Percentiles rank a stretch among this genome's conserved stretches.
Evolutionary conservation across 2,113 vertebrate species (phyloP).

Genomic region (Bubo blakistoni): DNA sequence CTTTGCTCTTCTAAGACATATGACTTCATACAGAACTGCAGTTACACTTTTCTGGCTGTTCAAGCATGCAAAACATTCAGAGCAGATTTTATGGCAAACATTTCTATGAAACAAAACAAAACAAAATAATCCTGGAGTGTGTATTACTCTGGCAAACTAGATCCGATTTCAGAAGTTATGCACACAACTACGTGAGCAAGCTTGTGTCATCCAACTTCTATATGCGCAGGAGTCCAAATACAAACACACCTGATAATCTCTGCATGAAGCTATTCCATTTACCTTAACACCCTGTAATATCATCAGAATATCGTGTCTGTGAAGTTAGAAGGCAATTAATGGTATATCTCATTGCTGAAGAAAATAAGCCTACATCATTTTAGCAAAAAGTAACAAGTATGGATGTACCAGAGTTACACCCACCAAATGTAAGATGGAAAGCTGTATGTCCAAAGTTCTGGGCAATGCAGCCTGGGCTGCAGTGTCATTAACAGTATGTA

Average conservation of each 20-base stretch:
- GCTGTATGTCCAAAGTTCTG: not conserved
- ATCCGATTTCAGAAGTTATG: not conserved
- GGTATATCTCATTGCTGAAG: not conserved
- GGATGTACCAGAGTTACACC: not conserved
- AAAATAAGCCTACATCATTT: not conserved
- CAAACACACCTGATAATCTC: not conserved
- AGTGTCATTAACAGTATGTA: not conserved
- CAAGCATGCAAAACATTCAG: not conserved
- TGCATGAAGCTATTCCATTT: not conserved
- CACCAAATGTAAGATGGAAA: not conserved
- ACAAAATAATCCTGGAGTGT: not conserved
- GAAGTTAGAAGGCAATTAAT: not conserved
- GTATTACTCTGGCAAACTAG: not conserved
- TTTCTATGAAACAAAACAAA: not conserved
- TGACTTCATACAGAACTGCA: not conserved
- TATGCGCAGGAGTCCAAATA: not conserved
- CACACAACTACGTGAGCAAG: fast-evolving
- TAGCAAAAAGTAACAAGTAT: not conserved
- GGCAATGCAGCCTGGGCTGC: not conserved
- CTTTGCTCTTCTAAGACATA: not conserved
- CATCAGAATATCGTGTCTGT: not conserved
- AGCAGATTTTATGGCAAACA: not conserved
- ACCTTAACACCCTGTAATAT: not conserved
- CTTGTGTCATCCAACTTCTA: not conserved
- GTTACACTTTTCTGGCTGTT: not conserved